Conservation (phyloP, 2,113 vertebrate species). For the Kobus ellipsiprymnus region DNA sequence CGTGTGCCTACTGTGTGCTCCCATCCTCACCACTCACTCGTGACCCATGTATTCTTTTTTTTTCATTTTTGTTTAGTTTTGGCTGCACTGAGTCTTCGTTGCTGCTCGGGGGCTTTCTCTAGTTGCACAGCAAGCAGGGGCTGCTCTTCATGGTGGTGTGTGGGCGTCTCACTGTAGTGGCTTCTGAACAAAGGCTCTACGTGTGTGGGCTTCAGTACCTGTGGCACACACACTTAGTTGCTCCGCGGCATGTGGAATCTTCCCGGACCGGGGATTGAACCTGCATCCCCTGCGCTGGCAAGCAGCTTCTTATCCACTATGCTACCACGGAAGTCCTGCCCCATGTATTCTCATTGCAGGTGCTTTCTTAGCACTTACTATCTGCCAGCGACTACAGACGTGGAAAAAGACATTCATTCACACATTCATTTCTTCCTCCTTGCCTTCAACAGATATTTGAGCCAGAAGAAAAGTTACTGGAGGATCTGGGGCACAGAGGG, state of each 20-base stretch:
- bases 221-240: neutral
- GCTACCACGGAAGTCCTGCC: neutral
- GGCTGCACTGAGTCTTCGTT: neutral
- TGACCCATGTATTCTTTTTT: neutral
- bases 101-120: neutral
- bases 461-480: neutral
- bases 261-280: neutral
- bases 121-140: neutral
- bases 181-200: neutral
- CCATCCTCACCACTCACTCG: rapidly evolving
- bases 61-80: neutral
- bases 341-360: rapidly evolving
- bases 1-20: neutral
- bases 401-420: neutral
- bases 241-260: neutral
- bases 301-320: neutral
- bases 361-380: neutral
- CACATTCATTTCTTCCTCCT: neutral
- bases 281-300: neutral
- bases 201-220: neutral
- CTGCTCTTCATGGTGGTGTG: neutral
- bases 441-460: neutral
- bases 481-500: neutral
- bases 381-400: neutral
- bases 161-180: neutral